Conservation (phyloP, 2,888 invertebrate genomes). For the Clepsis dumicolana region DNA sequence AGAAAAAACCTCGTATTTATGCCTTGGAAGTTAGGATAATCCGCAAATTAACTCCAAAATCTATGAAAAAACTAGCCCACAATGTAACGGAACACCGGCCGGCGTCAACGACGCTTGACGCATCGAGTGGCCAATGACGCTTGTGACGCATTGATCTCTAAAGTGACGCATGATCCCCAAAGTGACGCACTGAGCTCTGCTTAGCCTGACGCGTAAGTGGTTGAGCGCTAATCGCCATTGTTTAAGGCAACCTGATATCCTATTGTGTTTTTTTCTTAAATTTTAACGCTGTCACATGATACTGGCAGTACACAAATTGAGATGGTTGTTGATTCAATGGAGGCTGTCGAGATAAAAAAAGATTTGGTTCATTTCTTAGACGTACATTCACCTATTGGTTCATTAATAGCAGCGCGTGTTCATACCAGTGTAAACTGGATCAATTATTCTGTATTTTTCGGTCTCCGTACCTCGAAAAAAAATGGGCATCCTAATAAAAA, state of each 20-base stretch:
- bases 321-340: background rate
- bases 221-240: conserved; percentile 22
- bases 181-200: conserved; percentile 15
- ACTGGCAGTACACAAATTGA: conserved; percentile 6
- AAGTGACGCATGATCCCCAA: conserved; percentile 3
- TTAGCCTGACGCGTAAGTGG: conserved; percentile 9
- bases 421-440: background rate
- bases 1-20: too few species aligned
- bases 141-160: conserved; percentile 1
- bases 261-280: conserved; percentile 9
- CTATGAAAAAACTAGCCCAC: background rate
- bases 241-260: conserved; percentile 10
- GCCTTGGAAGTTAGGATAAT: background rate
- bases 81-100: conserved; percentile 5
- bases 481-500: too few species aligned
- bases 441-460: background rate
- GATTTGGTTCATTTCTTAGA: background rate
- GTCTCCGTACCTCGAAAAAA: too few species aligned
- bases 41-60: background rate
- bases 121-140: conserved; percentile 49
- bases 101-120: background rate
- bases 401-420: background rate
- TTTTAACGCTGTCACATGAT: conserved; percentile 10
- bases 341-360: background rate
- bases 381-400: background rate